These are phyloP conservation scores for Zaprionus taronus DNA, from an alignment of 1,140 invertebrate genomes.

Conservation along the genomic window DNA sequence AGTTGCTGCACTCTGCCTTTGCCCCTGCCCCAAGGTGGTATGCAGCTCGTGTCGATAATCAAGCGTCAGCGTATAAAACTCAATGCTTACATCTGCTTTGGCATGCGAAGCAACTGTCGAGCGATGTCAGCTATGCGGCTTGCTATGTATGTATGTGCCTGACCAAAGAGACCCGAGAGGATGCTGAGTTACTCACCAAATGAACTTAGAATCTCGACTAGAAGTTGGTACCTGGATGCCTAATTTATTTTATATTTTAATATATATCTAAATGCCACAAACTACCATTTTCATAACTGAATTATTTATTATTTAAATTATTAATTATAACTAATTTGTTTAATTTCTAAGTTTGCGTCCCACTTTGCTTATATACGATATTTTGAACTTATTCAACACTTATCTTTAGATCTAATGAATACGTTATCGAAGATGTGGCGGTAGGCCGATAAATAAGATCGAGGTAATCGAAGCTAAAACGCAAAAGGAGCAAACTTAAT, in stretches of 20 bases:
- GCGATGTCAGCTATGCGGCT: constrained; percentile 28
- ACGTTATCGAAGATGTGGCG: too few species aligned
- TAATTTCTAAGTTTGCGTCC: too few species aligned
- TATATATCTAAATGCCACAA: neutral
- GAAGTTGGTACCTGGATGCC: neutral
- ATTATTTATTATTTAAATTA: too few species aligned
- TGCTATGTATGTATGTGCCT: constrained; percentile 23
- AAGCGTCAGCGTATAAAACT: constrained; percentile 80
- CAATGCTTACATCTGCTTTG: constrained; percentile 60
- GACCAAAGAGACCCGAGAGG: constrained; percentile 8
- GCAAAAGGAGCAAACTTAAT: too few species aligned
- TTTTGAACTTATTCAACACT: too few species aligned
- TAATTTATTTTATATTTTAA: neutral
- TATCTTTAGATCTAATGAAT: too few species aligned
- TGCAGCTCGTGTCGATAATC: constrained; percentile 73
- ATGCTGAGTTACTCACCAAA: constrained; percentile 17
- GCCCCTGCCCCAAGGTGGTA: neutral
- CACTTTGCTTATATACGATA: too few species aligned
- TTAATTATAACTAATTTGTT: too few species aligned
- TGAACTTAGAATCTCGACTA: constrained; percentile 3
- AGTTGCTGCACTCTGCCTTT: constrained; percentile 51
- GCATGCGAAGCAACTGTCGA: constrained; percentile 40
- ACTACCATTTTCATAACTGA: too few species aligned
- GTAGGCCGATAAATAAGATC: too few species aligned
- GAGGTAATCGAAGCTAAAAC: too few species aligned